Evolutionary conservation across 1,140 invertebrate genomes (phyloP), one percentile per base, ranked within the genome.

Genomic region (Nasonia vitripennis): DNA sequence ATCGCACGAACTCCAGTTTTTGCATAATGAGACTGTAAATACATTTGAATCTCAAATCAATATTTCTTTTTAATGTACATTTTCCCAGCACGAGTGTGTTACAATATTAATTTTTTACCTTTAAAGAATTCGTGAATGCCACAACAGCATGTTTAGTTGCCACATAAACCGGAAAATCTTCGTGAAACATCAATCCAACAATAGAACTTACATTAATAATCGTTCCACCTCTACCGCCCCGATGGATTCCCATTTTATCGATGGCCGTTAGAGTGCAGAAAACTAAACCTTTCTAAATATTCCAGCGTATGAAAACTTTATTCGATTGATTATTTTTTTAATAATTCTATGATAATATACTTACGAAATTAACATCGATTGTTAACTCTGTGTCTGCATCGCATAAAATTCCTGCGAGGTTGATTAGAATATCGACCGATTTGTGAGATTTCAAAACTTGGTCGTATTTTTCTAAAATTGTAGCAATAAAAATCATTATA

Each of bases 111-210:
- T 27, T n/a, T n/a, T 45, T 87, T 75, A 89, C 88, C 12, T 84
- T 88, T 12, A 87, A 88, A 55, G 90, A 89, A 75, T 89, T 78
- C 14, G 89, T 93, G 71, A 90, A 89, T 17, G 91, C 92, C 79
- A 91, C 74, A n/a, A 95, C 93, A 14, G 94, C 95, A 86, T 94
- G 94, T 87, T 96, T 96, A 2, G 95, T 95, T 1, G 94, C 95
- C n/a, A 93, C 90, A 88, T 96, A 96, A 2, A 95, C 90, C 0
- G 95, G 95, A 67, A 94, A 87, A 79, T 91, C 93, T 78, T 93
- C 94, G 80, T 94, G 92, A 2, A 94, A 92, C 80, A 92, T 91
- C 48, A 95, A 90, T 17, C 95, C 95, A 83, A 94, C 91, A 78
- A 95, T 93, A 1, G 95, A 95, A n/a, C 94, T 93, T 83, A 95